These are phyloP conservation scores for Formica aserva DNA, from an alignment of 2,888 invertebrate species.

Conservation along the genomic window DNA sequence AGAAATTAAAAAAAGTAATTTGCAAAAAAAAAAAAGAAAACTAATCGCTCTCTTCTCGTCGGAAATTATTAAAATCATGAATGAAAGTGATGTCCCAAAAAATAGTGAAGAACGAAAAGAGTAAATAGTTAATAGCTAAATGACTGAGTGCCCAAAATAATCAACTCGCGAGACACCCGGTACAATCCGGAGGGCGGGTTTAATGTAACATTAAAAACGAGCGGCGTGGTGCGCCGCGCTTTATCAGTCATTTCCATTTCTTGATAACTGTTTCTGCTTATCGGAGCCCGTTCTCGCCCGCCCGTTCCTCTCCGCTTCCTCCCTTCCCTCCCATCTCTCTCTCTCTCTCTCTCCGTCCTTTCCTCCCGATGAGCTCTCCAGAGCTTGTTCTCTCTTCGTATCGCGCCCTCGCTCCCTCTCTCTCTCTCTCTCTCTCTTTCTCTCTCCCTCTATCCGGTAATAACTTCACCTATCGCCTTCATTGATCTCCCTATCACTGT, in stretches of 20 bases:
- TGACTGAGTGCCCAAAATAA: background rate
- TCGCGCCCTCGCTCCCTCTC: conserved; percentile 76
- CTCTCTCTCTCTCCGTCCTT: conserved; percentile 69
- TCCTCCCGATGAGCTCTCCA: conserved; percentile 43
- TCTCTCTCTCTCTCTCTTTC: conserved; percentile 65
- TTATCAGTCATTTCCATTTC: conserved; percentile 88
- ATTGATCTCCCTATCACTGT: conserved; percentile 85
- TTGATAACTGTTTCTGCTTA: conserved; percentile 86
- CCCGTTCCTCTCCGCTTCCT: conserved; percentile 65
- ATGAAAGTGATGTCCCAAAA: background rate
- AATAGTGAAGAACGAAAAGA: background rate
- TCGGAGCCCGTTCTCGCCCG: conserved; percentile 78
- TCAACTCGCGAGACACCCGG: conserved; percentile 26
- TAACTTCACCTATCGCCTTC: conserved; percentile 85
- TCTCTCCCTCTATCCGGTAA: conserved; percentile 85
- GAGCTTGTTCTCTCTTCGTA: conserved; percentile 68
- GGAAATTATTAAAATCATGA: background rate
- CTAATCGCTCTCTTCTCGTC: background rate
- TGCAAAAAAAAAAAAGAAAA: background rate
- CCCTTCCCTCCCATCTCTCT: conserved; percentile 67
- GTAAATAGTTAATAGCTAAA: background rate
- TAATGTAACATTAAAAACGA: conserved; percentile 82
- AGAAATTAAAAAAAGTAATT: background rate
- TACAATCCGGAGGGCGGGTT: conserved; percentile 63
- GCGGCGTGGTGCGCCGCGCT: conserved; percentile 78